Evolutionary conservation across 2,888 invertebrate species (phyloP).

Genomic region (Celastrina argiolus): DNA sequence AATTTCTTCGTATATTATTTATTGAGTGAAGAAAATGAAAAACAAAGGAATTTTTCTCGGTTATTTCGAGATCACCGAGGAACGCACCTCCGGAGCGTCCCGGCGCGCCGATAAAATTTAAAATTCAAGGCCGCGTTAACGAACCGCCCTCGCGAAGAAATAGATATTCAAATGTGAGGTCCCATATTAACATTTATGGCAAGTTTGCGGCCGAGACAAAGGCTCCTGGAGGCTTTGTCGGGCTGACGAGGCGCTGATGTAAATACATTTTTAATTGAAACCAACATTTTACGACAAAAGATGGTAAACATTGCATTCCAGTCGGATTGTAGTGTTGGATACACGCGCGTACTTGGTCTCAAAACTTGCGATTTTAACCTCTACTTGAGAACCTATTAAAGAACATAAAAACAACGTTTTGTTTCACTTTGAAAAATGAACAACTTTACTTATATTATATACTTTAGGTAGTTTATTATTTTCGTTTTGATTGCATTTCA

Average conservation of each 20-base stretch:
- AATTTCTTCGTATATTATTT: conserved; percentile 3
- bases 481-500: too few species aligned
- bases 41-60: conserved; percentile 62
- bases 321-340: background rate
- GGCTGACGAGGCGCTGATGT: conserved; percentile 27
- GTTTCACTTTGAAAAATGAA: too few species aligned
- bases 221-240: conserved; percentile 42
- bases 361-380: too few species aligned
- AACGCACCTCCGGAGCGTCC: conserved; percentile 72
- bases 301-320: background rate
- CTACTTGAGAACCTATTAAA: too few species aligned
- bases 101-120: conserved; percentile 74
- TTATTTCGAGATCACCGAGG: conserved; percentile 74
- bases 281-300: background rate
- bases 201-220: conserved; percentile 77
- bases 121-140: conserved; percentile 79
- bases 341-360: too few species aligned
- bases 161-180: conserved; percentile 78
- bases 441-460: too few species aligned
- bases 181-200: conserved; percentile 79
- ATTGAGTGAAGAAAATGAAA: conserved; percentile 50
- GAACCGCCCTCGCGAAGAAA: conserved; percentile 77
- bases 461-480: too few species aligned
- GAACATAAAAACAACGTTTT: too few species aligned
- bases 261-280: conserved; percentile 22